Base-by-base conservation (phyloP, 2,113 vertebrate genomes). In the Petrocephalus microphthalmus region DNA sequence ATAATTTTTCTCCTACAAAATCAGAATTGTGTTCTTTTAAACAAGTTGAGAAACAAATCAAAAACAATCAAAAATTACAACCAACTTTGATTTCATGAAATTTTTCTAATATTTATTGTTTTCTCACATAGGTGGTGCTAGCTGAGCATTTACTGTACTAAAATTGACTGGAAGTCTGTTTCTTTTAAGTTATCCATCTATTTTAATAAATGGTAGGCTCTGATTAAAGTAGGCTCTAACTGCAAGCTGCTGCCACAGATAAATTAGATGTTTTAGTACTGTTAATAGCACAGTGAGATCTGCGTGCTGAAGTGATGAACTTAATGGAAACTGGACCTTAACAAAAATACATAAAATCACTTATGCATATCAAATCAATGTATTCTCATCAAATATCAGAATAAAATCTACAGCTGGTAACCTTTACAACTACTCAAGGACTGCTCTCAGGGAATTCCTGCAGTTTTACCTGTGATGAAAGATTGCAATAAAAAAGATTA, bases 31-130 rank as follows among this genome's bases (percentile, higher is more conserved):
- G 29, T 17, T 33, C 22, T 84, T 84, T n/a, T 84, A 51, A n/a
- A 84, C 6, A 29, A 29, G 7, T 10, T 25, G 67, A 10, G n/a
- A 29, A 49, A 11, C 20, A 84, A n/a, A 52, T 85, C 29, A 25
- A 54, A 85, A 56, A n/a, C n/a, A n/a, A n/a, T n/a, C n/a, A 52
- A 33, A 33, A 2, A 54, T 52, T 37, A 54, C 17, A 56, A 54
- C 51, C 84, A 29, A 37, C 52, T 53, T 22, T 85, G 45, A 49
- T 51, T 54, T 42, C 71, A 54, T 85, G 53, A 56, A n/a, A 85
- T 91, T 93, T 91, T 91, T 67, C 82, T 89, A 49, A 51, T 91
- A 92, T 92, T 93, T 93, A 90, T 90, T 92, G 89, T 90, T 91
- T 64, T 29, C 88, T 89, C 91, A 89, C 94, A 94, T 92, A 94